A percentile compares a stretch with the other conserved stretches of the same genome.
Evolutionary conservation across 2,797 vertebrate species (phyloP).

Genomic region (Tympanoctomys barrerae): DNA sequence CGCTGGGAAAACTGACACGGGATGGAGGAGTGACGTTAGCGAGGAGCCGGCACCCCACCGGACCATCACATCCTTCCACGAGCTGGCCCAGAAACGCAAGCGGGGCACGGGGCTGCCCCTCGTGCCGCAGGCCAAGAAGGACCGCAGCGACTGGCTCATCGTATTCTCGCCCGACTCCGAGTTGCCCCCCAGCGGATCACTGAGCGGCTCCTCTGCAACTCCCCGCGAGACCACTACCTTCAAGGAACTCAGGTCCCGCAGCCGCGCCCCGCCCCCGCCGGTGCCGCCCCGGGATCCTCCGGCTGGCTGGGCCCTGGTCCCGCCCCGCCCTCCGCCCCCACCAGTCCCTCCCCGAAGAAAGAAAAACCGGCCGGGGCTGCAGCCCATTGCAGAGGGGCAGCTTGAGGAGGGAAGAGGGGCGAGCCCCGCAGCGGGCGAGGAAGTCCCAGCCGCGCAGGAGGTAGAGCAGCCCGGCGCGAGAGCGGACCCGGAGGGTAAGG

Average conservation of each 20-base stretch:
- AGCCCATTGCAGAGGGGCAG: conserved; percentile 89
- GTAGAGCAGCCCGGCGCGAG: conserved; percentile 81
- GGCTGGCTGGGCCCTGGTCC: conserved; percentile 67
- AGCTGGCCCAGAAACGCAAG: conserved; percentile 93
- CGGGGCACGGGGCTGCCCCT: conserved; percentile 82
- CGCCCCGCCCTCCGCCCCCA: conserved; percentile 52
- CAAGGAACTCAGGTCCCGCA: conserved; percentile 70
- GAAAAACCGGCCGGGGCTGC: conserved; percentile 88
- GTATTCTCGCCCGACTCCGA: conserved; percentile 95
- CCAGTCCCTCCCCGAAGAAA: conserved; percentile 79
- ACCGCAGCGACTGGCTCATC: conserved; percentile 97
- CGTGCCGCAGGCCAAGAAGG: conserved; percentile 86
- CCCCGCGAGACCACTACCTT: conserved; percentile 27
- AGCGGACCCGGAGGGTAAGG: conserved; percentile 90
- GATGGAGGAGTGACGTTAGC: conserved; percentile 78
- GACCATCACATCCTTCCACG: conserved; percentile 94
- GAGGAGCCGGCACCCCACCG: conserved; percentile 77
- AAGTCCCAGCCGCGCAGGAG: conserved; percentile 78
- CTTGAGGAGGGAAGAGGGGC: conserved; percentile 56
- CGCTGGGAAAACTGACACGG: conserved; percentile 69
- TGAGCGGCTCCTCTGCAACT: neutral
- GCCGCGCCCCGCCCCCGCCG: conserved; percentile 70
- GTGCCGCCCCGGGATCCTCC: conserved; percentile 74
- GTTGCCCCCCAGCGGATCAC: conserved; percentile 84
- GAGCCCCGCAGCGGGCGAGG: conserved; percentile 83